Percentiles rank a stretch among this genome's conserved stretches.
Conservation (phyloP, 2,113 vertebrate species). For the Calypte anna region DNA sequence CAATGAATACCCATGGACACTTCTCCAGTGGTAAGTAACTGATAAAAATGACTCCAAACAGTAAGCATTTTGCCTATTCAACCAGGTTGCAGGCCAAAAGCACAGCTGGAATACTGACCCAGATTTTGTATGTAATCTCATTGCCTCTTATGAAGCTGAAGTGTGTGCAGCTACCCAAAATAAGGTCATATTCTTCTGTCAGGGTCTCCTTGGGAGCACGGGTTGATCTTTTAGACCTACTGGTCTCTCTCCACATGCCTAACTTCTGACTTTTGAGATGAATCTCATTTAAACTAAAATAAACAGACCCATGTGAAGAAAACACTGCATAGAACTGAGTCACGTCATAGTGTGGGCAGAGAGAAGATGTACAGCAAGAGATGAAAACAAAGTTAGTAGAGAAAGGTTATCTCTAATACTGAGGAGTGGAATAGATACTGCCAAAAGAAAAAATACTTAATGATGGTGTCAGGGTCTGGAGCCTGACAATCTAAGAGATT, state of each 20-base stretch:
- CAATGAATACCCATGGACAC: background rate
- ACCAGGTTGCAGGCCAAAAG: background rate
- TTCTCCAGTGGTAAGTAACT: background rate
- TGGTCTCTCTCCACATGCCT: background rate
- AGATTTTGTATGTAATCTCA: background rate
- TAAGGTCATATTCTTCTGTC: background rate
- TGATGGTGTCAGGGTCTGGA: background rate
- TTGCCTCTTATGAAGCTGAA: background rate
- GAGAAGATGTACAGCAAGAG: background rate
- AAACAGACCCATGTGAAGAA: background rate
- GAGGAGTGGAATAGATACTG: background rate
- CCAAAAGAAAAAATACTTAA: slow-evolving; percentile 9
- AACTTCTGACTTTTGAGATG: background rate
- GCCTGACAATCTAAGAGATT: background rate
- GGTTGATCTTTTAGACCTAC: background rate
- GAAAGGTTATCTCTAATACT: background rate
- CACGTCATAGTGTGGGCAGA: background rate
- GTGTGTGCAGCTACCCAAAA: background rate
- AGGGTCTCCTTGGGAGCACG: background rate
- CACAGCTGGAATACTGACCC: background rate
- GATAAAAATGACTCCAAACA: background rate
- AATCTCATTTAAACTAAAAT: background rate
- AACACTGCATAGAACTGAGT: background rate
- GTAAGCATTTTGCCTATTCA: background rate
- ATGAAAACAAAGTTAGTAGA: background rate